These are phyloP conservation scores for Drosophila sechellia DNA, from an alignment of 1,140 invertebrate genomes.

Conservation along the genomic window DNA sequence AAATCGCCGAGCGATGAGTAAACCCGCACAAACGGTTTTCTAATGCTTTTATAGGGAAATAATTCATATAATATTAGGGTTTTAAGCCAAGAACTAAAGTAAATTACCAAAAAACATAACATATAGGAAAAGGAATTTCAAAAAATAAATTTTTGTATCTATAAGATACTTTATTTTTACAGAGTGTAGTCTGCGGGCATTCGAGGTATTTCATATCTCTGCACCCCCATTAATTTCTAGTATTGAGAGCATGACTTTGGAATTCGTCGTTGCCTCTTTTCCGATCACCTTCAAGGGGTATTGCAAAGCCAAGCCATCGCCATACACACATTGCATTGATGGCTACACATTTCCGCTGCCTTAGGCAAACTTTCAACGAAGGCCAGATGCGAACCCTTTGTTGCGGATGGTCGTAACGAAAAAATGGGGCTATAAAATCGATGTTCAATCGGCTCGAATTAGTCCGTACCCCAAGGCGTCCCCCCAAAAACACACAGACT, in stretches of 20 bases:
- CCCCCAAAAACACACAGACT: background rate
- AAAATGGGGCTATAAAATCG: slow-evolving; percentile 71
- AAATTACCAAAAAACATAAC: too few species aligned
- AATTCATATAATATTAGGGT: background rate
- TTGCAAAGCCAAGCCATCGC: slow-evolving; percentile 39
- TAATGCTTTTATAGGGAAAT: background rate
- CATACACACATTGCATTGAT: slow-evolving; percentile 40
- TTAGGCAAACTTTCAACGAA: slow-evolving; percentile 54
- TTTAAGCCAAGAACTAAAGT: background rate
- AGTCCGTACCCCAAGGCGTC: slow-evolving; percentile 20
- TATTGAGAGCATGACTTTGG: slow-evolving; percentile 47
- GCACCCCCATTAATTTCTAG: slow-evolving; percentile 14
- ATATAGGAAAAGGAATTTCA: too few species aligned
- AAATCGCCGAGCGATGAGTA: slow-evolving; percentile 36
- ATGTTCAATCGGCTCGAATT: slow-evolving; percentile 70
- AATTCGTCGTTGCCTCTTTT: slow-evolving; percentile 18
- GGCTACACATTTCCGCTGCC: slow-evolving; percentile 51
- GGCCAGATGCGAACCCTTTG: slow-evolving; percentile 55
- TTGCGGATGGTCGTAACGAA: slow-evolving; percentile 27
- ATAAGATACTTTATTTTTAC: background rate
- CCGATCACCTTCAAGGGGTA: slow-evolving; percentile 38
- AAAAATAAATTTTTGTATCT: too few species aligned
- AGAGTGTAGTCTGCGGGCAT: background rate
- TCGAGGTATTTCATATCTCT: slow-evolving; percentile 2
- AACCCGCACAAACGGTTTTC: background rate